Evolutionary conservation across 2,113 vertebrate genomes (phyloP), one percentile per base, ranked within the genome.

Genomic region (Grus americana): DNA sequence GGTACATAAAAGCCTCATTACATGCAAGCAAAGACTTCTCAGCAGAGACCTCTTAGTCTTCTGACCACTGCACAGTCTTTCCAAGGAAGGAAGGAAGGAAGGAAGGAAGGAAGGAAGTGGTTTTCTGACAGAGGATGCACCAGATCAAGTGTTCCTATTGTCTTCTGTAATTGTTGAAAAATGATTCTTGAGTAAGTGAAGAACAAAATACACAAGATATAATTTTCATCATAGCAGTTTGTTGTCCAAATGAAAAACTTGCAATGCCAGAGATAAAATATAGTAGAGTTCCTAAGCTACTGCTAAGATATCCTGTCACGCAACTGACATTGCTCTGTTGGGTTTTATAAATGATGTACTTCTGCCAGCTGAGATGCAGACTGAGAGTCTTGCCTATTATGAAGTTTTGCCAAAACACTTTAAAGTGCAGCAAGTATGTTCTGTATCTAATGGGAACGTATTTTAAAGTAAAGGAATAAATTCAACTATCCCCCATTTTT

Each of bases 401-500:
- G 1, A 72, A 92, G 34, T 85, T 89, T 92, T 87, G 62, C 36
- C 57, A 87, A 82, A 90, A 67, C 21, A 40, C 20, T 87, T 78
- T 46, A 10, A 87, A 91, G 34, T 85, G 40, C 23, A 68, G 12
- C 16, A 79, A 91, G n/a, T 78, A 67, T 55, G 27, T 63, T 78
- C 57, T 42, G 5, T 59, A 49, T 86, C 80, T 67, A 91, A 81
- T 29, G 63, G 40, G 49, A 73, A 34, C 19, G 46, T 50, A 81
- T 86, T 91, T 95, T 86, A 86, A 95, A 87, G 49, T 74, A 74
- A 86, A 47, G 11, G 13, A n/a, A 26, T 63, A n/a, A 62, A 92
- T 83, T 93, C 32, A 66, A 23, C 46, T 88, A 38, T 66, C 32
- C 55, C 29, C 16, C 70, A 44, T 27, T 68, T n/a, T 2, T 57